These are phyloP conservation scores for Falcunculus frontatus DNA, from an alignment of 2,113 vertebrate species.

Conservation along the genomic window DNA sequence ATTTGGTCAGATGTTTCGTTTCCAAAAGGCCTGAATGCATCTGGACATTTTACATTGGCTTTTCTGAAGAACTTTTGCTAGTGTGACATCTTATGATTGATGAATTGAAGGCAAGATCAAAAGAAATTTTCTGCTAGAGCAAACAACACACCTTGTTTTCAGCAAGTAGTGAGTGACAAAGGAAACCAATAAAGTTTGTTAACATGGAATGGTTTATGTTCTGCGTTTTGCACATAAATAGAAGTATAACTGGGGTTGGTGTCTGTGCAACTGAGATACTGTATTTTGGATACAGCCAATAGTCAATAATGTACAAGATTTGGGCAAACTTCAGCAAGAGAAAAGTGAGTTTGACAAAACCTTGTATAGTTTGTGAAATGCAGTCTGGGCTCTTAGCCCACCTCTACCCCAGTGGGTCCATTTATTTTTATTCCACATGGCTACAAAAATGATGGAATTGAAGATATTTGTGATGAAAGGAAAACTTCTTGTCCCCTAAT, in stretches of 20 bases:
- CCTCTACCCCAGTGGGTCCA: not conserved
- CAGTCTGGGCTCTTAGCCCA: slow-evolving; percentile 26
- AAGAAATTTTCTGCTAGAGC: not conserved
- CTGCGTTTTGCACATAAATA: not conserved
- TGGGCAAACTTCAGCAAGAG: not conserved
- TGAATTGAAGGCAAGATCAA: not conserved
- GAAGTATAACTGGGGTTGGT: not conserved
- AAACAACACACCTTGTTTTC: not conserved
- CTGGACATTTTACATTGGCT: not conserved
- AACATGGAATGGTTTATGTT: not conserved
- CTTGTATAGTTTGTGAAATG: not conserved
- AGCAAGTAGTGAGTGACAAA: not conserved
- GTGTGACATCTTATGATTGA: not conserved
- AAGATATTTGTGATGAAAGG: slow-evolving; percentile 40
- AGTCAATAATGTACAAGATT: not conserved
- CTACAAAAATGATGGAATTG: slow-evolving; percentile 28
- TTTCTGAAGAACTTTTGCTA: not conserved
- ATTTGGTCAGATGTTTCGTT: not conserved
- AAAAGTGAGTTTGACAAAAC: not conserved
- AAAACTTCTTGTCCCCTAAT: slow-evolving; percentile 23
- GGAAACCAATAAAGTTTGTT: not conserved
- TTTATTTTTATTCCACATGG: slow-evolving; percentile 25
- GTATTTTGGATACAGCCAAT: not conserved
- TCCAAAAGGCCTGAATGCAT: not conserved
- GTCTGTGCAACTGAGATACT: not conserved